Evolutionary conservation across 2,888 invertebrate genomes (phyloP).

Genomic region (Coleophora deauratella): DNA sequence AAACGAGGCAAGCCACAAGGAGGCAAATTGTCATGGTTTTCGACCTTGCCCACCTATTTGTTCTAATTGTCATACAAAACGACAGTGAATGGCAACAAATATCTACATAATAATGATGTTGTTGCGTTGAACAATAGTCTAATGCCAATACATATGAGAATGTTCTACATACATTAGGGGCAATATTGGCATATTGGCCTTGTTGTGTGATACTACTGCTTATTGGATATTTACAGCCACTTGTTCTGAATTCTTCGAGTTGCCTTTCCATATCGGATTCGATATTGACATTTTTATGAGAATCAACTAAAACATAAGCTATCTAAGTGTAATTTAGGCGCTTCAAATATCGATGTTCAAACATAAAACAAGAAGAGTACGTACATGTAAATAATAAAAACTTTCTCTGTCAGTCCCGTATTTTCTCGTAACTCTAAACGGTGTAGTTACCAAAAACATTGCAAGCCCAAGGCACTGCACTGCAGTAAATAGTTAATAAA

Average conservation of each 20-base stretch:
- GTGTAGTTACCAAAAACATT: no score
- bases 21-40: slow-evolving; percentile 22
- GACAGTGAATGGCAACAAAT: slow-evolving; percentile 41
- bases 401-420: no score
- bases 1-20: slow-evolving; percentile 8
- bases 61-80: slow-evolving; percentile 36
- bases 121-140: slow-evolving; percentile 33
- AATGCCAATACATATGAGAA: slow-evolving; percentile 28
- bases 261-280: slow-evolving; percentile 13
- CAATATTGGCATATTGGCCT: slow-evolving; percentile 2
- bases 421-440: no score
- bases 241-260: slow-evolving; percentile 15
- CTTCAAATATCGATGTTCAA: no score
- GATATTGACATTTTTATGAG: no score
- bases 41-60: slow-evolving; percentile 39
- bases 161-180: slow-evolving; percentile 24
- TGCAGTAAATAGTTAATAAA: no score
- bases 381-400: no score
- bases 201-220: slow-evolving; percentile 6
- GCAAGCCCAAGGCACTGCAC: no score
- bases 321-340: no score
- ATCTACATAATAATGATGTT: slow-evolving; percentile 35
- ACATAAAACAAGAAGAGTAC: no score
- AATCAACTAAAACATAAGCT: no score
- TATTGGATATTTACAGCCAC: slow-evolving; percentile 13